Evolutionary conservation across 2,113 vertebrate species (phyloP).

Genomic region (Cavia aperea): DNA sequence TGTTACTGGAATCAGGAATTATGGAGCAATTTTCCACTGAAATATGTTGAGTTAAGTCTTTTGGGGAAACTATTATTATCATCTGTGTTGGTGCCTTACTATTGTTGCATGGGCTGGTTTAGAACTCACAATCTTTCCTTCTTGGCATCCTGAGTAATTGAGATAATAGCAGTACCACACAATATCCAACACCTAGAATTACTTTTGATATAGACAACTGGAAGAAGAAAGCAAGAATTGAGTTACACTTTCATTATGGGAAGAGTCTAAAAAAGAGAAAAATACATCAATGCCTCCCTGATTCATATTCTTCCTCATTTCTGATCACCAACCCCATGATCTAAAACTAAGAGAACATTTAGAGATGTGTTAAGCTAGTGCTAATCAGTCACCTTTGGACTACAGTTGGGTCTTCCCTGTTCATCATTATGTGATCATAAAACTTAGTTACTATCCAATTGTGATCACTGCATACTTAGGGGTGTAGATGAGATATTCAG

Average conservation of each 20-base stretch:
- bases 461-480: neutral
- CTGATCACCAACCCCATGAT: rapidly evolving
- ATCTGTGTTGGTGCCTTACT: neutral
- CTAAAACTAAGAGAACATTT: neutral
- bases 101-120: neutral
- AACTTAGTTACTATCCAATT: neutral
- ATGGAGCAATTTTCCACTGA: neutral
- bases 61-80: neutral
- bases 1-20: neutral
- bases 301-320: neutral
- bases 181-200: neutral
- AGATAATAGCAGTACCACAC: neutral
- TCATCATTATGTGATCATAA: neutral
- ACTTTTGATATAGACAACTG: neutral
- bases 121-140: neutral
- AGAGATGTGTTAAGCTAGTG: neutral
- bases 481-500: rapidly evolving
- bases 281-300: neutral
- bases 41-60: neutral
- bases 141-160: neutral
- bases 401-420: neutral
- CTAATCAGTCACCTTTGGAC: rapidly evolving
- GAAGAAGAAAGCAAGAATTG: neutral
- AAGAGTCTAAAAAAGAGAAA: neutral
- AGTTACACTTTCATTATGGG: neutral